Conservation (phyloP, 2,888 invertebrate genomes). For the Cantharis rustica region DNA sequence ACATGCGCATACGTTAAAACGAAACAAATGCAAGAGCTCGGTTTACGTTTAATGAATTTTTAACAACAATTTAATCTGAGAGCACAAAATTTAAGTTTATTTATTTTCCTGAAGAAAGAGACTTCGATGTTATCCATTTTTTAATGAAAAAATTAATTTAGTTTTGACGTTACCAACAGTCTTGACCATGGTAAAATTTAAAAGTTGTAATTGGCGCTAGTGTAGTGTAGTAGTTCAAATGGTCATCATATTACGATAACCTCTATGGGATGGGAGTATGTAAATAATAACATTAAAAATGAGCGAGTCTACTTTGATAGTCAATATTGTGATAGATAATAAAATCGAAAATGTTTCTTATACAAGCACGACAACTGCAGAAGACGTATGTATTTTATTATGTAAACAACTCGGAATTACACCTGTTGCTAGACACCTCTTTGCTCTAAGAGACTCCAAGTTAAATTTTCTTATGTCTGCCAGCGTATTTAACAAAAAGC, state of each 20-base stretch:
- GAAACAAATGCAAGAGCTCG: no score
- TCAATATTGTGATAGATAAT: slow-evolving; percentile 37
- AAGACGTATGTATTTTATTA: slow-evolving; percentile 72
- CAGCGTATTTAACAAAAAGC: slow-evolving; percentile 57
- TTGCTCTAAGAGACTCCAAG: slow-evolving; percentile 69
- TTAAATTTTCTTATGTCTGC: slow-evolving; percentile 66
- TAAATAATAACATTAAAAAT: slow-evolving; percentile 5
- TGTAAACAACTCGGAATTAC: slow-evolving; percentile 76
- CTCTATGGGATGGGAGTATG: background rate
- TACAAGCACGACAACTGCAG: slow-evolving; percentile 59
- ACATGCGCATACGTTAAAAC: no score
- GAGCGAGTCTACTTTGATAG: slow-evolving; percentile 21
- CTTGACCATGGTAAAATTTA: background rate
- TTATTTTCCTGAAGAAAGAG: background rate
- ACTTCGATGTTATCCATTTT: background rate
- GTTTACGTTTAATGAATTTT: no score
- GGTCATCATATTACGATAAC: background rate
- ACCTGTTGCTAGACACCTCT: slow-evolving; percentile 77
- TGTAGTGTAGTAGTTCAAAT: background rate
- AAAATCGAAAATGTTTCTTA: slow-evolving; percentile 38
- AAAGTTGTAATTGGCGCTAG: background rate
- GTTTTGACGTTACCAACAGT: no score
- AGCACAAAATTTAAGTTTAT: background rate
- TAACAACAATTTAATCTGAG: no score
- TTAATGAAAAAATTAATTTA: background rate